Evolutionary conservation across 2,888 invertebrate genomes (phyloP).

Genomic region (Himalopsyche kuldschensis): DNA sequence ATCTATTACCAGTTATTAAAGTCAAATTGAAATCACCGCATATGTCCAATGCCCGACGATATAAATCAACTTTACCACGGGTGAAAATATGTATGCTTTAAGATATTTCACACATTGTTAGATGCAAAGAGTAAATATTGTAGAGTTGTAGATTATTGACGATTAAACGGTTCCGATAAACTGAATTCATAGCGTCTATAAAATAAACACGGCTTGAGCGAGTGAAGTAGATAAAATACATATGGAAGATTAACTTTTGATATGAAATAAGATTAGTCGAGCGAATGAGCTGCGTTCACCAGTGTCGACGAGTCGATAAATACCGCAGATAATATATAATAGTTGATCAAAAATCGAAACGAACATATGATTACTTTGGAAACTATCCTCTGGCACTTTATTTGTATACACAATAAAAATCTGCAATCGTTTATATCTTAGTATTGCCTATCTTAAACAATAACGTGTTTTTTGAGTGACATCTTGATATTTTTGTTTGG

Average conservation of each 20-base stretch:
- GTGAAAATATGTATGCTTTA: neutral
- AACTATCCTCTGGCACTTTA: too few relatives aligned
- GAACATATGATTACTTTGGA: too few relatives aligned
- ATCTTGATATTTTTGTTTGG: too few relatives aligned
- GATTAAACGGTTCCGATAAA: constrained; percentile 10
- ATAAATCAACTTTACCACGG: neutral
- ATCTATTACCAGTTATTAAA: too few relatives aligned
- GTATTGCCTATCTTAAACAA: too few relatives aligned
- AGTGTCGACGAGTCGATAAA: neutral
- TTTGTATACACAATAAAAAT: too few relatives aligned
- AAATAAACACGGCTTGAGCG: constrained; percentile 10
- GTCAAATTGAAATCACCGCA: too few relatives aligned
- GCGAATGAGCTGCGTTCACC: constrained; percentile 2
- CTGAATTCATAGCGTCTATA: constrained; percentile 8
- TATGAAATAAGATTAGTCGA: neutral
- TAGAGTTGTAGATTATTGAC: neutral
- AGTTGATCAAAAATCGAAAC: too few relatives aligned
- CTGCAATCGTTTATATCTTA: too few relatives aligned
- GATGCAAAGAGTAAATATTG: neutral
- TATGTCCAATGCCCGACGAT: too few relatives aligned
- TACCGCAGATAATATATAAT: too few relatives aligned
- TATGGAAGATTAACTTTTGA: constrained; percentile 25
- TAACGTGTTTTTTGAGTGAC: too few relatives aligned
- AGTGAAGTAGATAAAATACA: neutral
- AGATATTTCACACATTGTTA: neutral